Percentiles rank a stretch among this genome's conserved stretches.
Evolutionary conservation across 2,797 vertebrate species (phyloP).

Genomic region (Spheniscus humboldti): DNA sequence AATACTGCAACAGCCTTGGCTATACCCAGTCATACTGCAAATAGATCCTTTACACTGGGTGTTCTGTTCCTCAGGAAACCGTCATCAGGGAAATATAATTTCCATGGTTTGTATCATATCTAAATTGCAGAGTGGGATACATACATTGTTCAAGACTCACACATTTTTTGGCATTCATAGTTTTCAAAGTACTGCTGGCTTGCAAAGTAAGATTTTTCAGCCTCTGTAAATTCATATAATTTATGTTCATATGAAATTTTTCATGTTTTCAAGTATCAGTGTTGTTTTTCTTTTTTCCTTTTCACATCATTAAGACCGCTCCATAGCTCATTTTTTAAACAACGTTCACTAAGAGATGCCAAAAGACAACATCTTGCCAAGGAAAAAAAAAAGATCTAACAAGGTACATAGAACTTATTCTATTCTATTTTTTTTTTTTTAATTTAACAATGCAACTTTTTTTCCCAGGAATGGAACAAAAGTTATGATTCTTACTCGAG

Average conservation of each 20-base stretch:
- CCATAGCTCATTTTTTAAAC: neutral
- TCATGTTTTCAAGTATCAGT: neutral
- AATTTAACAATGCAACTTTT: neutral
- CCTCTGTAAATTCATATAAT: neutral
- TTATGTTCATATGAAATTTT: neutral
- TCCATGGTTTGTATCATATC: neutral
- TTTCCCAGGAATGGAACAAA: neutral
- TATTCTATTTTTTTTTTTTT: neutral
- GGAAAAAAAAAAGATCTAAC: neutral
- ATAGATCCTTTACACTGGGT: neutral
- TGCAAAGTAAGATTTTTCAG: neutral
- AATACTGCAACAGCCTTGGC: neutral
- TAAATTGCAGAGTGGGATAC: neutral
- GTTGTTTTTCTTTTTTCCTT: neutral
- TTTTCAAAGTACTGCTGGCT: neutral
- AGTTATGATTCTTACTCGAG: neutral
- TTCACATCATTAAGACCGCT: neutral
- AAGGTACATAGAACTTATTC: neutral
- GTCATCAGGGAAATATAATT: neutral
- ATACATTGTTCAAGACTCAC: neutral
- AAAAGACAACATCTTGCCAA: neutral
- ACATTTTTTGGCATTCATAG: neutral
- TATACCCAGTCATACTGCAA: neutral
- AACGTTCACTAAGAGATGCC: neutral
- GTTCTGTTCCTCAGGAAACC: neutral